Conservation (phyloP, 2,797 vertebrate species). For the Vultur gryphus region DNA sequence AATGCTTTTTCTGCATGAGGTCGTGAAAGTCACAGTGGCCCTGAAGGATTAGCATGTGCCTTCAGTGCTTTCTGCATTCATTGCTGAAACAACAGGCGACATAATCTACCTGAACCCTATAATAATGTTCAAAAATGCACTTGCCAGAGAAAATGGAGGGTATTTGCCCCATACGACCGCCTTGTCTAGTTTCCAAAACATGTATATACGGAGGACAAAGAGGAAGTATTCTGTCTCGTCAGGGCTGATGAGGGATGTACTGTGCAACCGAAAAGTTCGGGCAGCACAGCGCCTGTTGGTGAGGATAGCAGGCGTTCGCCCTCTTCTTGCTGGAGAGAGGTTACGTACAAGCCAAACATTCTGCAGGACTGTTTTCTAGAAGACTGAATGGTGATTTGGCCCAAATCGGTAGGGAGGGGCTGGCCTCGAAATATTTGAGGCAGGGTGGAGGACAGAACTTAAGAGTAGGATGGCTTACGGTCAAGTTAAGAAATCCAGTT, state of each 20-base stretch:
- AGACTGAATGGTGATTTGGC: neutral
- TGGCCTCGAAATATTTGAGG: neutral
- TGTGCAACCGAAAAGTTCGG: neutral
- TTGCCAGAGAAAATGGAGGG: neutral
- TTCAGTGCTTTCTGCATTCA: neutral
- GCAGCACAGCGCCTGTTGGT: accelerated
- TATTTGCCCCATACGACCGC: neutral
- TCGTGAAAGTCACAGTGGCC: accelerated
- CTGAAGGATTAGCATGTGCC: neutral
- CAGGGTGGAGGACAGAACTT: neutral
- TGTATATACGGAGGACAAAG: accelerated
- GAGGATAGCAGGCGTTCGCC: neutral
- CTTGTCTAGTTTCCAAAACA: neutral
- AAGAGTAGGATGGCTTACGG: neutral
- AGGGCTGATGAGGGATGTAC: neutral
- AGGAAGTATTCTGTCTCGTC: accelerated
- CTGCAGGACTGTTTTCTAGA: neutral
- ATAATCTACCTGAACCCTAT: neutral
- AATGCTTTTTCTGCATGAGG: neutral
- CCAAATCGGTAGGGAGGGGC: neutral
- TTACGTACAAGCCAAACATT: neutral
- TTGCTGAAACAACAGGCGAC: neutral
- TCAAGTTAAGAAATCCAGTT: neutral
- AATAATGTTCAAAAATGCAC: neutral
- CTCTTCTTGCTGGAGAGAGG: neutral